These are phyloP conservation scores for Andricus curvator DNA, from an alignment of 2,888 invertebrate genomes.

Conservation along the genomic window DNA sequence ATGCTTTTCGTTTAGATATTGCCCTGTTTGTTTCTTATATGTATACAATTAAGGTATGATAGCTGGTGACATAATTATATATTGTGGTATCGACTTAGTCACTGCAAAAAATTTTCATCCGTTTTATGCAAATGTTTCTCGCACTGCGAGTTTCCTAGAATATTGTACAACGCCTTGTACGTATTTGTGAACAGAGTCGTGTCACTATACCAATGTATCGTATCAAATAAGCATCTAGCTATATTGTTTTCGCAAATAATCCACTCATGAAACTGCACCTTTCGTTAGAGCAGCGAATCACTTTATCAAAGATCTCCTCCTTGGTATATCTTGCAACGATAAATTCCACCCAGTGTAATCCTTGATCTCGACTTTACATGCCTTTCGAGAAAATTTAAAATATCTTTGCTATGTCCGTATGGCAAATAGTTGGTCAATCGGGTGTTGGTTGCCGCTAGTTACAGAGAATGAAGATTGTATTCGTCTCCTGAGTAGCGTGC, in stretches of 20 bases:
- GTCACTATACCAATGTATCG: slow-evolving; percentile 8
- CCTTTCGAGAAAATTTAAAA: slow-evolving; percentile 24
- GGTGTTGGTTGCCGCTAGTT: neutral
- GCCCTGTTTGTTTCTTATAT: too few relatives aligned
- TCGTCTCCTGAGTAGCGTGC: too few relatives aligned
- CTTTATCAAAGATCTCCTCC: slow-evolving; percentile 35
- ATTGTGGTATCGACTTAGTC: slow-evolving; percentile 1
- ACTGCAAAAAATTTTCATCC: slow-evolving; percentile 5
- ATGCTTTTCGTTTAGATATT: too few relatives aligned
- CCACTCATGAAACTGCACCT: slow-evolving; percentile 9
- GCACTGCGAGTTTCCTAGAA: slow-evolving; percentile 4
- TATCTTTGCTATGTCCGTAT: slow-evolving; percentile 6
- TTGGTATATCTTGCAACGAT: slow-evolving; percentile 11
- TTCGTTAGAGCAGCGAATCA: slow-evolving; percentile 8
- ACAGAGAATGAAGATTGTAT: neutral
- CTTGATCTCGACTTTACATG: slow-evolving; percentile 4
- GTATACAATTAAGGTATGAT: too few relatives aligned
- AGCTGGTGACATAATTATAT: neutral
- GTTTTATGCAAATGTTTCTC: slow-evolving; percentile 25
- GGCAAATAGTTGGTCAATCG: slow-evolving; percentile 21
- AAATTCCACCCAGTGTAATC: slow-evolving; percentile 33
- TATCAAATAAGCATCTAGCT: neutral
- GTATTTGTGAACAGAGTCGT: slow-evolving; percentile 17
- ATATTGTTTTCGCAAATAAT: slow-evolving; percentile 17
- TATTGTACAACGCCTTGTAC: neutral